Evolutionary conservation across 2,888 invertebrate species (phyloP).

Genomic region (Tuta absoluta): DNA sequence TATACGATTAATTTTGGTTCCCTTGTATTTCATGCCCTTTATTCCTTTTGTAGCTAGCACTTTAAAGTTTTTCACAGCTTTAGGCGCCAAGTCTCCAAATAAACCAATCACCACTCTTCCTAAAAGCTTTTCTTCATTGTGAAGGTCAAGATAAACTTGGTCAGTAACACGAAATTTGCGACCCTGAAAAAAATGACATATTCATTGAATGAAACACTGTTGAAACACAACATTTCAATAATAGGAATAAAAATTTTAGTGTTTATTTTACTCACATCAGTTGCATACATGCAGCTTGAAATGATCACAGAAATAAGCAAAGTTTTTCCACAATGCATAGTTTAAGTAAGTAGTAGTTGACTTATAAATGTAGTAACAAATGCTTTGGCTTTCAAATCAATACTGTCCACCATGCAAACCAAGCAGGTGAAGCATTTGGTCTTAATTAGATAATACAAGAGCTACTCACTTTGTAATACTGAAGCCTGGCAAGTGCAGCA

Average conservation of each 20-base stretch:
- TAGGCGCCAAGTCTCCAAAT: slow-evolving; percentile 93
- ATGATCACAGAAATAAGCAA: slow-evolving; percentile 38
- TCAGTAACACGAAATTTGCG: slow-evolving; percentile 87
- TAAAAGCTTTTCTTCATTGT: slow-evolving; percentile 85
- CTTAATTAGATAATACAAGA: slow-evolving; percentile 37
- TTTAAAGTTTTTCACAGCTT: slow-evolving; percentile 92
- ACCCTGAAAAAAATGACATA: slow-evolving; percentile 69
- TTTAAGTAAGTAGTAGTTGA: background rate
- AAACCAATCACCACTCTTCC: slow-evolving; percentile 92
- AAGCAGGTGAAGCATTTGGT: slow-evolving; percentile 27
- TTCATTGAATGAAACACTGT: no score
- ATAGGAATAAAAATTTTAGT: no score
- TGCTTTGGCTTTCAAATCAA: slow-evolving; percentile 9
- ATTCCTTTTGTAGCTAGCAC: slow-evolving; percentile 89
- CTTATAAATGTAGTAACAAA: background rate
- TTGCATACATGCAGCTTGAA: slow-evolving; percentile 35
- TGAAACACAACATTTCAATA: no score
- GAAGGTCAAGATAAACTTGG: slow-evolving; percentile 91
- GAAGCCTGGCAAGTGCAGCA: slow-evolving; percentile 36
- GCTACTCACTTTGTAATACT: slow-evolving; percentile 26
- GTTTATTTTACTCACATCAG: background rate
- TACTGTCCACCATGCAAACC: slow-evolving; percentile 23
- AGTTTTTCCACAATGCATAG: slow-evolving; percentile 38
- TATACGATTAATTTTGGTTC: slow-evolving; percentile 90
- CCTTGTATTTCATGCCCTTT: slow-evolving; percentile 88